Base-by-base conservation (phyloP, 2,113 vertebrate species). In the Mobula hypostoma region DNA sequence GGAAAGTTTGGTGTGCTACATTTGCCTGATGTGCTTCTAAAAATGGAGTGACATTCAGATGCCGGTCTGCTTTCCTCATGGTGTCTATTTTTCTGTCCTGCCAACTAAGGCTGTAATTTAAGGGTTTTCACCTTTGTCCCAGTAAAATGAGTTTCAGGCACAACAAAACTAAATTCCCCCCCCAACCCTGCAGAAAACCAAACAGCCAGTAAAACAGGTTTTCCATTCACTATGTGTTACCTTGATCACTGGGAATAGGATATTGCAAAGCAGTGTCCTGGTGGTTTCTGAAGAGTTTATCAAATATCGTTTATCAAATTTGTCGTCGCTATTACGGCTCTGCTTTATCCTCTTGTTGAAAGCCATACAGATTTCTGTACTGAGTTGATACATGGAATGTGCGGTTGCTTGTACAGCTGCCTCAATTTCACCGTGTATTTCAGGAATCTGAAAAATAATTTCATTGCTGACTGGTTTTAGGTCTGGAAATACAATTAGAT, bases 101-200 rank as follows among this genome's bases (percentile, higher is more conserved):
- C 97, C 97, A 97, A 95, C 95, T 97, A 96, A 96, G 96, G 96
- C 96, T 19, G 94, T 88, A 95, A 97, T 95, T 96, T 95, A 94
- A 95, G 94, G 88, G 91, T 80, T 68, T 95, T 97, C 96, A 97
- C 97, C 97, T 98, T 98, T 98, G 95, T 95, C 97, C 97, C 96
- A 96, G 94, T 97, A 96, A 97, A 96, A 96, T 96, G 95, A 94
- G 94, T 93, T 11, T 94, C 79, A 95, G 87, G 0, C 94, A 66
- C 48, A 94, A 87, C 97, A 97, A 96, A 96, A 95, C 94, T 2
- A 27, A 24, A 80, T 96, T 96, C 96, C 96, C 93, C 21, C 48
- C 48, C 0, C 94, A 95, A 95, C 96, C 96, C 95, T 94, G 94
- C 15, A n/a, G 36, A 79, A 95, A 93, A 87, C 94, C 95, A 94